These are phyloP conservation scores for Drosophila nigricruria DNA, from an alignment of 2,888 invertebrate genomes.

Conservation along the genomic window DNA sequence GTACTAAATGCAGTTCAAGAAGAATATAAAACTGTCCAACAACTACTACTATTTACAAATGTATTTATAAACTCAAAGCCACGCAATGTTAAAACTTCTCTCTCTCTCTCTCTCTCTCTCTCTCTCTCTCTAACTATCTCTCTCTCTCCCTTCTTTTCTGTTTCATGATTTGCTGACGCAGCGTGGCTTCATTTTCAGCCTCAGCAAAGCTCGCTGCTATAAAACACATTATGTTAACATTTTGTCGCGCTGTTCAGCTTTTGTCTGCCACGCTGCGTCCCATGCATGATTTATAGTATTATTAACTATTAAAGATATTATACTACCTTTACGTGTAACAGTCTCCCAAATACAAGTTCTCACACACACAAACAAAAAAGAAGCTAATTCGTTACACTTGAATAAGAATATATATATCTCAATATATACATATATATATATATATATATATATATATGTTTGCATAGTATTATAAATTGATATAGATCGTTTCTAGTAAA, in stretches of 20 bases:
- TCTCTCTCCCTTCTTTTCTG: slow-evolving; percentile 3
- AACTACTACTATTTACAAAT: slow-evolving; percentile 43
- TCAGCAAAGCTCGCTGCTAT: slow-evolving; percentile 11
- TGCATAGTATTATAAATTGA: slow-evolving; percentile 21
- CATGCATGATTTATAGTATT: slow-evolving; percentile 23
- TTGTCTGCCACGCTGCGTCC: slow-evolving; percentile 14
- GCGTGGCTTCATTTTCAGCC: background rate
- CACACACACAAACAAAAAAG: slow-evolving; percentile 15
- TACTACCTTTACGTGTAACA: slow-evolving; percentile 10
- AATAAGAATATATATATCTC: slow-evolving; percentile 2
- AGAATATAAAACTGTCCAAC: slow-evolving; percentile 54
- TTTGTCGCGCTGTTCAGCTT: slow-evolving; percentile 5
- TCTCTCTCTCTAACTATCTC: background rate
- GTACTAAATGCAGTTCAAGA: slow-evolving; percentile 2
- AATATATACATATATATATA: background rate
- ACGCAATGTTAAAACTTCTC: slow-evolving; percentile 15
- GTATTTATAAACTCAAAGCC: slow-evolving; percentile 30
- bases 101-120: slow-evolving; percentile 2
- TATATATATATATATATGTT: slow-evolving; percentile 1
- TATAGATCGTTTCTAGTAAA: slow-evolving; percentile 1
- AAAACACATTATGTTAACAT: background rate
- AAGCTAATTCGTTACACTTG: slow-evolving; percentile 2
- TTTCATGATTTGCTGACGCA: background rate
- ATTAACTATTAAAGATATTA: slow-evolving; percentile 10
- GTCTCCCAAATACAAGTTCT: slow-evolving; percentile 9